Evolutionary conservation across 92 coral and sea anemone species (phyloP).

Genomic region (Actinostola sp.): DNA sequence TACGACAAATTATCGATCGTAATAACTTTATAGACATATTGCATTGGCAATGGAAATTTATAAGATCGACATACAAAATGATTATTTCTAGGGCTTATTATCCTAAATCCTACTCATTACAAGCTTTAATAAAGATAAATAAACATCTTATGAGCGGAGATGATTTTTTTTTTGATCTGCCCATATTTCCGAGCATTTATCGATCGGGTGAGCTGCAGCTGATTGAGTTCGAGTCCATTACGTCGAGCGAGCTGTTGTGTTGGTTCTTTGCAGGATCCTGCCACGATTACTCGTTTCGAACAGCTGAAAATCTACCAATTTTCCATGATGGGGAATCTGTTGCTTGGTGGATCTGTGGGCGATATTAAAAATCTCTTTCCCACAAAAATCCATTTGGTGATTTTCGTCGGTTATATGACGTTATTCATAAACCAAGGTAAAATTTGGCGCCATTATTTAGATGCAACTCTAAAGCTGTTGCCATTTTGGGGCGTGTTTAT

Average conservation of each 20-base stretch:
- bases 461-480: no score
- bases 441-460: not conserved
- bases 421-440: constrained; percentile 94
- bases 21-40: no score
- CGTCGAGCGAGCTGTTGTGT: no score
- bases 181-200: constrained; percentile 3
- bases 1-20: not conserved
- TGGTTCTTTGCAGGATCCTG: no score
- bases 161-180: no score
- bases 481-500: not conserved
- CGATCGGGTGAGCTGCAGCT: constrained; percentile 7
- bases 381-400: constrained; percentile 77
- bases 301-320: not conserved
- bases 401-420: constrained; percentile 89
- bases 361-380: constrained; percentile 92
- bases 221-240: no score
- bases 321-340: constrained; percentile 4
- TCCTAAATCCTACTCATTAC: no score
- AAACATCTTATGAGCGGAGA: no score
- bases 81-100: no score
- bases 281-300: not conserved
- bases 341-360: constrained; percentile 46
- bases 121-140: no score
- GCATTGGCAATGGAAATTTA: no score
- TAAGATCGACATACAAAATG: no score